Conservation (phyloP, 2,797 vertebrate species). For the Cossypha dichroa region DNA sequence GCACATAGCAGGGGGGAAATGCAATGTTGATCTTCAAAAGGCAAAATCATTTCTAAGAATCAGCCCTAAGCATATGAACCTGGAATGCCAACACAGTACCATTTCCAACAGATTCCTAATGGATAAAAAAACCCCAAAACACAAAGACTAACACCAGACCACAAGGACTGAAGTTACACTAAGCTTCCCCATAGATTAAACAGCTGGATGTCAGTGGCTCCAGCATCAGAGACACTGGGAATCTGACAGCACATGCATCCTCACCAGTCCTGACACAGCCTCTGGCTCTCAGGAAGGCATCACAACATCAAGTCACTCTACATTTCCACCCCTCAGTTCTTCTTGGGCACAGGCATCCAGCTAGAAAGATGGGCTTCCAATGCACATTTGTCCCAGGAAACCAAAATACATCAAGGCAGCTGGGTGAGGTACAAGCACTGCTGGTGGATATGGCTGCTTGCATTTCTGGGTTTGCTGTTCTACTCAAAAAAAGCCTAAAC, state of each 20-base stretch:
- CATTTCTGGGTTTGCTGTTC: background rate
- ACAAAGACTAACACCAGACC: background rate
- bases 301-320: background rate
- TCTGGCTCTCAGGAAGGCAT: background rate
- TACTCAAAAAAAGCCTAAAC: background rate
- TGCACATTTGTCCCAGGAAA: background rate
- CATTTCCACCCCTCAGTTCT: background rate
- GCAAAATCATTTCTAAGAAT: background rate
- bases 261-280: rapidly evolving
- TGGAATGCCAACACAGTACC: background rate
- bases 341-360: background rate
- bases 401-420: background rate
- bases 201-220: background rate
- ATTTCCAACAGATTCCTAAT: background rate
- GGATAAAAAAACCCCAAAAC: rapidly evolving
- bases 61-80: background rate
- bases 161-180: background rate
- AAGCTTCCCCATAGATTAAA: background rate
- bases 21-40: background rate
- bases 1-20: background rate
- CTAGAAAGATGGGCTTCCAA: background rate
- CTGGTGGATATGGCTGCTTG: background rate
- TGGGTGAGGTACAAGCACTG: background rate
- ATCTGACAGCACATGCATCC: rapidly evolving
- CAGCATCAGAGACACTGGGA: background rate